Conservation (phyloP, 2,888 invertebrate species). For the Conistra vaccinii region DNA sequence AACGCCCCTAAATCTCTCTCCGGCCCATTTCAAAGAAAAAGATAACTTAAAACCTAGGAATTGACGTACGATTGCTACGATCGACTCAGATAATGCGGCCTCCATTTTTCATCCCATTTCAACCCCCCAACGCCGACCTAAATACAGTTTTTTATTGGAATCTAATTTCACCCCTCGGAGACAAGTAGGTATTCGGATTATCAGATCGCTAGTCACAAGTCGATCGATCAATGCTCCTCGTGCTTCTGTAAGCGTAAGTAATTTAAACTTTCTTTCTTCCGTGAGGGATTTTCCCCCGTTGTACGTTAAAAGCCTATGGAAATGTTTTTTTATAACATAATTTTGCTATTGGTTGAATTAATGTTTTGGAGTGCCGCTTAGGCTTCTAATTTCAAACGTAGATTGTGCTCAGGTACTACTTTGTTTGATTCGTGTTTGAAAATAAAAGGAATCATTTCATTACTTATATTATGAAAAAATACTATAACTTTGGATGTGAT, state of each 20-base stretch:
- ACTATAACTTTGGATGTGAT: background rate
- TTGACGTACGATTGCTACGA: slow-evolving; percentile 46
- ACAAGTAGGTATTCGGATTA: slow-evolving; percentile 62
- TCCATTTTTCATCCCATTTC: slow-evolving; percentile 66
- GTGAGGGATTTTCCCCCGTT: slow-evolving; percentile 53
- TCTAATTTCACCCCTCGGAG: slow-evolving; percentile 68
- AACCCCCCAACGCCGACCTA: slow-evolving; percentile 35
- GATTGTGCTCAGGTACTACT: background rate
- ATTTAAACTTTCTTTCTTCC: slow-evolving; percentile 65
- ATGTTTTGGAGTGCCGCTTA: background rate
- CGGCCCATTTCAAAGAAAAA: slow-evolving; percentile 27
- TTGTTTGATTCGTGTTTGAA: background rate
- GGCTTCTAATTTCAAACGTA: background rate
- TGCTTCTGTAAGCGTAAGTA: slow-evolving; percentile 62
- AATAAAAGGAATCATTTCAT: background rate
- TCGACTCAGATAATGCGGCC: slow-evolving; percentile 45
- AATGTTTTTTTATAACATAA: slow-evolving; percentile 42
- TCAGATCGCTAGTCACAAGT: slow-evolving; percentile 54
- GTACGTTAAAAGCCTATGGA: slow-evolving; percentile 31
- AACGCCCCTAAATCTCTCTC: slow-evolving; percentile 16
- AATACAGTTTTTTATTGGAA: slow-evolving; percentile 70
- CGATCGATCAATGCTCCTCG: slow-evolving; percentile 69
- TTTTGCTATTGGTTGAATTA: slow-evolving; percentile 23
- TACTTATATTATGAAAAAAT: too few species aligned
- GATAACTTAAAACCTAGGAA: slow-evolving; percentile 47